These are phyloP conservation scores for Ctenicera cuprea DNA, from an alignment of 2,888 invertebrate genomes.

Conservation along the genomic window DNA sequence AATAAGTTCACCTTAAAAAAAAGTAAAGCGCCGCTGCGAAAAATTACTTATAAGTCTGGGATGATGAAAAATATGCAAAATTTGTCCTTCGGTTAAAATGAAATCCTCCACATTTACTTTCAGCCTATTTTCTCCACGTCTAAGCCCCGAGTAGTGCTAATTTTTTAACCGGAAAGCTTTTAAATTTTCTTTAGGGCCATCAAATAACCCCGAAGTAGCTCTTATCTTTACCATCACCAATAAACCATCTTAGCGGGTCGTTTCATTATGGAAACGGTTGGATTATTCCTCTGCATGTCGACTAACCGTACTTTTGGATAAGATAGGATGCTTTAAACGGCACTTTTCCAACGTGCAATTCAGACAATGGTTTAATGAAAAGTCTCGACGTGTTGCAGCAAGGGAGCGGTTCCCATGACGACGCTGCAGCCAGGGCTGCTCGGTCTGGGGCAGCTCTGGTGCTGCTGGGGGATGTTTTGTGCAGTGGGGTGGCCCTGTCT, in stretches of 20 bases:
- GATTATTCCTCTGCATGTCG: constrained; percentile 26
- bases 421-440: constrained; percentile 68
- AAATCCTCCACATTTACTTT: constrained; percentile 10
- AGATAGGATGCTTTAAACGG: constrained; percentile 60
- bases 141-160: constrained; percentile 3
- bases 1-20: background rate
- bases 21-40: background rate
- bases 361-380: constrained; percentile 69
- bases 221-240: constrained; percentile 9
- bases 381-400: constrained; percentile 68
- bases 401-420: constrained; percentile 69
- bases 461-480: constrained; percentile 51
- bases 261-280: constrained; percentile 35
- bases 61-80: too few species aligned
- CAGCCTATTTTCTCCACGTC: background rate
- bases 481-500: constrained; percentile 54
- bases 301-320: constrained; percentile 36
- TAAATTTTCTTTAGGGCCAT: constrained; percentile 13
- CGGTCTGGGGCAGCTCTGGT: constrained; percentile 52
- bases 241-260: constrained; percentile 29
- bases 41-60: too few species aligned
- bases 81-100: background rate
- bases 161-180: constrained; percentile 14
- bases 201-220: constrained; percentile 1
- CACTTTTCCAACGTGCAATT: constrained; percentile 65